Conservation (phyloP, 2,113 vertebrate genomes). For the Boleophthalmus pectinirostris region DNA sequence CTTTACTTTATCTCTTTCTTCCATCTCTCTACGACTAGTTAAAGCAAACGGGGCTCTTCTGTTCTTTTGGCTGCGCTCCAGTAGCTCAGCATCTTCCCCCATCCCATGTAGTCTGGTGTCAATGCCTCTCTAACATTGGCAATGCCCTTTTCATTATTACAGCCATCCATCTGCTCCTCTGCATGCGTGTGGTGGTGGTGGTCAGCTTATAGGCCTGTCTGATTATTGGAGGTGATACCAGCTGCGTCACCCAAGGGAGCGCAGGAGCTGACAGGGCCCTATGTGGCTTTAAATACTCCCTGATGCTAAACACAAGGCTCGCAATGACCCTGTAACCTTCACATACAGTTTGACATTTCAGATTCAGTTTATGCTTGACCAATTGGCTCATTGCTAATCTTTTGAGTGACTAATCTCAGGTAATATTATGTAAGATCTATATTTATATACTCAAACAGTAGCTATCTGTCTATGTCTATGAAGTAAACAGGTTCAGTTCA, state of each 20-base stretch:
- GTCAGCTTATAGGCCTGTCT: slow-evolving; percentile 49
- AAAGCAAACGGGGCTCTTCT: slow-evolving; percentile 30
- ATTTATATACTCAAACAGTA: too few species aligned
- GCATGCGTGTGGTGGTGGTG: slow-evolving; percentile 25
- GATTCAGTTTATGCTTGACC: neutral
- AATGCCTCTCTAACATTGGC: slow-evolving; percentile 33
- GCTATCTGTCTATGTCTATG: too few species aligned
- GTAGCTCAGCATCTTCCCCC: slow-evolving; percentile 22
- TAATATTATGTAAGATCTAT: too few species aligned
- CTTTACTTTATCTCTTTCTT: slow-evolving; percentile 20
- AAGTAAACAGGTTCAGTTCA: too few species aligned
- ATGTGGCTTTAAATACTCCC: slow-evolving; percentile 23
- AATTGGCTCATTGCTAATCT: neutral
- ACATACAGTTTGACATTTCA: neutral
- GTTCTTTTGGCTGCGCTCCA: slow-evolving; percentile 2
- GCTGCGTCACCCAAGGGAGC: slow-evolving; percentile 37
- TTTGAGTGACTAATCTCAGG: too few species aligned
- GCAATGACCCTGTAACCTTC: slow-evolving; percentile 35
- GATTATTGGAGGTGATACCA: slow-evolving; percentile 62
- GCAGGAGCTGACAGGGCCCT: slow-evolving; percentile 26
- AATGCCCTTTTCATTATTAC: slow-evolving; percentile 55
- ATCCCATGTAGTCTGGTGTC: slow-evolving; percentile 29
- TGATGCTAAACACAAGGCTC: neutral
- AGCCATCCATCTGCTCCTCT: slow-evolving; percentile 44
- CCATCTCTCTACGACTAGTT: slow-evolving; percentile 17